Evolutionary conservation across 1,140 invertebrate species (phyloP), one percentile per base, ranked within the genome.

Genomic region (Antheraea mylitta): DNA sequence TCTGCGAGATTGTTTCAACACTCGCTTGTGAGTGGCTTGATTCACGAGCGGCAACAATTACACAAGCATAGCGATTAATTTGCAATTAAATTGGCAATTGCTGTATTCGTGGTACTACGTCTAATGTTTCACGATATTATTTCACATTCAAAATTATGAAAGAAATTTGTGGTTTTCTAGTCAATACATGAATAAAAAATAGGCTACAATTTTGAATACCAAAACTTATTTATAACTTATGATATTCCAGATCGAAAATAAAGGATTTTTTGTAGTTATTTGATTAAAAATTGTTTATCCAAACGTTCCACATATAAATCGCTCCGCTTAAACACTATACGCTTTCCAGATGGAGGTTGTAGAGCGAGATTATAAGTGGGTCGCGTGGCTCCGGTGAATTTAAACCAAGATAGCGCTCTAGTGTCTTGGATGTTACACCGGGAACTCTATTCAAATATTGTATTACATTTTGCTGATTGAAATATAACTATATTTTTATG

Each of bases 1-100:
- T 79, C 76, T 73, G 64, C 73, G 77, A 80, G 79, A 82, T 81
- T 81, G 79, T 80, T 78, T 74, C 76, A 70, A 48, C 76, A 73
- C 70, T 69, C 73, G 22, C 67, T 64, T 16, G 61, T 60, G 18
- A 30, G 30, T 22, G 30, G n/a, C 42, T 18, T 10, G 60, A 58
- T 67, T 16, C 22, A 59, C 1, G 62, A 65, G 65, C 64, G 65
- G 0, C 16, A 38, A 67, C 67, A 64, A 60, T 45, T 65, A n/a
- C 10, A 53, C 2, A 53, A 13, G 9, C 16, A 53, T 53, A 53
- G 45, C 45, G 45, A 16, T 13, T 53, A 13, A 6, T 53, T 16
- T 7, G 11, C 13, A 13, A n/a, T 13, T 16, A 42, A 11, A 1
- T 0, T 42, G 5, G 45, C 16, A 5, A 53, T 53, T 53, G 13